Evolutionary conservation across 1,140 invertebrate species (phyloP), one percentile per base, ranked within the genome.

Genomic region (Anastrepha ludens): DNA sequence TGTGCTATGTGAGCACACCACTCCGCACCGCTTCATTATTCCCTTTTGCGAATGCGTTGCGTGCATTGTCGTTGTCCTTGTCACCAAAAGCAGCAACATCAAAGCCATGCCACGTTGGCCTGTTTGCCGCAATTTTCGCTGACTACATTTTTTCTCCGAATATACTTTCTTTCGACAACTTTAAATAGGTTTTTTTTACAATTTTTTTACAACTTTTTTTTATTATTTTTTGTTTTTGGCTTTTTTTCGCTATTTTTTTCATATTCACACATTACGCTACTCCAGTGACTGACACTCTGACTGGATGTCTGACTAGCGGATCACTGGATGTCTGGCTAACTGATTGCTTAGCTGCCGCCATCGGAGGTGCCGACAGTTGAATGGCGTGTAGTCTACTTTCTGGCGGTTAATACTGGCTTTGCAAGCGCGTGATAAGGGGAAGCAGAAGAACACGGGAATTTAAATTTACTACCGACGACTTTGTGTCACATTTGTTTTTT

Each of bases 11-110:
- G 41, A 39, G 70, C 70, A 39, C 70, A 29, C 4, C 74, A 29
- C 50, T 20, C 47, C 44, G 17, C 47, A 81, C 74, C n/a, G 55
- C 74, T 81, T 41, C 47, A 55, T 50, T 81, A 81, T 81, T 81
- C 74, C 17, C 74, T 81, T 81, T 81, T 55, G 9, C 29, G 50
- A 39, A 47, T n/a, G 67, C 67, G 67, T 47, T 74, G 47, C 74
- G 74, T 81, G 70, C 70, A 44, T 17, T 74, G 74, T 2, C 47
- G 44, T 81, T 81, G 74, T 81, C 47, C 74, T 81, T 81, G 74
- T 55, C 74, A 81, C 74, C 74, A 81, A 55, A 55, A 81, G 74
- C n/a, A 55, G 47, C 74, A 81, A 81, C 70, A 74, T 74, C 70
- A 74, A 74, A 74, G 70, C 70, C 4, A 29, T 74, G 70, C 44